Conservation (phyloP, 2,888 invertebrate species). For the Hecatera dysodea region DNA sequence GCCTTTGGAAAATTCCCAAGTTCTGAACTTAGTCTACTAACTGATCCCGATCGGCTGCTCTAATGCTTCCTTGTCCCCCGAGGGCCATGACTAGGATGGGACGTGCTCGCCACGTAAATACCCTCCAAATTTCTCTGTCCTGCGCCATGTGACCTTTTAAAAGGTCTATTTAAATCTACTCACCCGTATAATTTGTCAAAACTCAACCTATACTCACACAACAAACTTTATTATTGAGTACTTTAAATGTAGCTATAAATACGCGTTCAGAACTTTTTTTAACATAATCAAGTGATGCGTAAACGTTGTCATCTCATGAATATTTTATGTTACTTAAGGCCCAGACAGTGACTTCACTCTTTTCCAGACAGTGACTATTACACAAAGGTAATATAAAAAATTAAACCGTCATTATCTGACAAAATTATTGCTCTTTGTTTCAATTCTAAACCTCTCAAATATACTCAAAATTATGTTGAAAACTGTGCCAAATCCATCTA, state of each 20-base stretch:
- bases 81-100: no score
- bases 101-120: background rate
- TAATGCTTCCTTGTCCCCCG: background rate
- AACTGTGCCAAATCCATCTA: background rate
- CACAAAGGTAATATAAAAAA: conserved; percentile 3
- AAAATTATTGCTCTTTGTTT: background rate
- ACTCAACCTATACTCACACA: background rate
- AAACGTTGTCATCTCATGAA: conserved; percentile 4
- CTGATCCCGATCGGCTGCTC: background rate
- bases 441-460: background rate
- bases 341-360: conserved; percentile 30
- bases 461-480: background rate
- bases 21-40: conserved; percentile 1
- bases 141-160: background rate
- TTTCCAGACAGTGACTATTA: no score
- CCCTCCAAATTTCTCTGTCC: background rate
- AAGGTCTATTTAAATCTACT: background rate
- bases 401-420: background rate
- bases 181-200: background rate
- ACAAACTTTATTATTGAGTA: background rate
- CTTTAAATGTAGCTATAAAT: background rate
- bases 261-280: background rate
- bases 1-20: background rate
- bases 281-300: conserved; percentile 8
- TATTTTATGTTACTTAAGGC: conserved; percentile 5